A percentile compares a stretch with the other conserved stretches of the same genome.
Evolutionary conservation across 2,888 invertebrate genomes (phyloP).

Genomic region (Hydroisotoma schaefferi): DNA sequence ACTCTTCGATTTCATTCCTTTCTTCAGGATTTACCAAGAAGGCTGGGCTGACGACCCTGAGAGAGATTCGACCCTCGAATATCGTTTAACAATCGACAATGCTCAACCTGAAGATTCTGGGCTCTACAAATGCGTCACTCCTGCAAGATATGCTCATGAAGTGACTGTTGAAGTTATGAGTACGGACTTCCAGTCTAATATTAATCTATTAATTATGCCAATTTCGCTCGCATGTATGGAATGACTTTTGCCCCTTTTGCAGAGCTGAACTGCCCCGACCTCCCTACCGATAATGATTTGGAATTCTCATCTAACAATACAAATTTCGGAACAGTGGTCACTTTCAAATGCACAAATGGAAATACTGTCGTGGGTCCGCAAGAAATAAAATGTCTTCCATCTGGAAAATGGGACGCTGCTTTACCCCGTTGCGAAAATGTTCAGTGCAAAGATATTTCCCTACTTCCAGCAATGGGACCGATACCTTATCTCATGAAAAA

Average conservation of each 20-base stretch:
- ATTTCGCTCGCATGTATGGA: not conserved
- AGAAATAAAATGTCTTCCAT: slow-evolving; percentile 69
- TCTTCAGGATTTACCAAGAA: slow-evolving; percentile 64
- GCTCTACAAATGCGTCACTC: slow-evolving; percentile 77
- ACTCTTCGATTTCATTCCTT: not conserved
- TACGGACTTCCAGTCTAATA: slow-evolving; percentile 50
- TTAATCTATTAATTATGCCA: not conserved
- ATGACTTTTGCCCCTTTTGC: slow-evolving; percentile 24
- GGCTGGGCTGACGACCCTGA: slow-evolving; percentile 79
- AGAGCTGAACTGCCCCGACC: slow-evolving; percentile 74
- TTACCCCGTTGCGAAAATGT: slow-evolving; percentile 71
- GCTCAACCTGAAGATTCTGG: slow-evolving; percentile 82
- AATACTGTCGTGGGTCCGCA: slow-evolving; percentile 73
- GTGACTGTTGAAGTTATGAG: slow-evolving; percentile 77
- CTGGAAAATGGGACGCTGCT: slow-evolving; percentile 79
- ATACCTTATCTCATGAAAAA: slow-evolving; percentile 28
- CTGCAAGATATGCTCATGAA: slow-evolving; percentile 74
- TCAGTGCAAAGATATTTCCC: slow-evolving; percentile 45
- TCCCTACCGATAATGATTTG: slow-evolving; percentile 69
- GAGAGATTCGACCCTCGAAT: slow-evolving; percentile 73
- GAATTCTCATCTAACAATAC: slow-evolving; percentile 69
- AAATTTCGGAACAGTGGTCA: slow-evolving; percentile 68
- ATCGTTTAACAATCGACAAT: slow-evolving; percentile 66
- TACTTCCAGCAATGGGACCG: slow-evolving; percentile 32
- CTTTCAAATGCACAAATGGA: slow-evolving; percentile 72